These are phyloP conservation scores for Pseudomyrmex pallidus DNA, from an alignment of 1,140 invertebrate species.

Conservation along the genomic window DNA sequence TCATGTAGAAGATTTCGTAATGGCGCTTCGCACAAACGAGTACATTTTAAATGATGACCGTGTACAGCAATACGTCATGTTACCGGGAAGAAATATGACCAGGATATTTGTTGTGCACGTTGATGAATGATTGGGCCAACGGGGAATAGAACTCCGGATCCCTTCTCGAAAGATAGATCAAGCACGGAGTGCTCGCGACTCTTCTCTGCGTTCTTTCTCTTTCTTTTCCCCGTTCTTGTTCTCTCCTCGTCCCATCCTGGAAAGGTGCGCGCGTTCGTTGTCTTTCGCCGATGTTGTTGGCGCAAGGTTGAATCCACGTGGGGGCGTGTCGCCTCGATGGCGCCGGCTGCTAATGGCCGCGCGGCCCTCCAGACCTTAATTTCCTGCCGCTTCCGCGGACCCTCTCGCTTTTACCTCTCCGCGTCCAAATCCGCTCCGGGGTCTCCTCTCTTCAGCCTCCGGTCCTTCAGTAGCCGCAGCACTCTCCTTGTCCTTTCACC, in stretches of 20 bases:
- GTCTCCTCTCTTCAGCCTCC: slow-evolving; percentile 68
- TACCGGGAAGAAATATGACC: slow-evolving; percentile 53
- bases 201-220: slow-evolving; percentile 14
- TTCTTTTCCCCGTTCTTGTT: background rate
- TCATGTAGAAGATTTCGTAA: background rate
- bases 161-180: slow-evolving; percentile 40
- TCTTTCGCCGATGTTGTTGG: slow-evolving; percentile 81
- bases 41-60: slow-evolving; percentile 20
- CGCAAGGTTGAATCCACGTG: slow-evolving; percentile 81
- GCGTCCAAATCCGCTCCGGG: slow-evolving; percentile 80
- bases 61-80: slow-evolving; percentile 33
- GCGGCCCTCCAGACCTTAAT: slow-evolving; percentile 85
- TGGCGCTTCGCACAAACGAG: background rate
- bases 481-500: slow-evolving; percentile 61
- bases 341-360: slow-evolving; percentile 85
- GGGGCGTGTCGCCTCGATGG: slow-evolving; percentile 86
- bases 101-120: slow-evolving; percentile 38
- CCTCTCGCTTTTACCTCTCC: slow-evolving; percentile 83
- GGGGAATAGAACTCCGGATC: slow-evolving; percentile 8
- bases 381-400: slow-evolving; percentile 85
- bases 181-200: slow-evolving; percentile 29
- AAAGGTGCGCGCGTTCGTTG: slow-evolving; percentile 76
- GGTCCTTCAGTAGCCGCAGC: slow-evolving; percentile 70
- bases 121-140: slow-evolving; percentile 51
- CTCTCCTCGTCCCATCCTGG: slow-evolving; percentile 42